A percentile compares a stretch with the other conserved stretches of the same genome.
These are phyloP conservation scores for Drosophila paracracens DNA, from an alignment of 2,888 invertebrate genomes.

Conservation along the genomic window DNA sequence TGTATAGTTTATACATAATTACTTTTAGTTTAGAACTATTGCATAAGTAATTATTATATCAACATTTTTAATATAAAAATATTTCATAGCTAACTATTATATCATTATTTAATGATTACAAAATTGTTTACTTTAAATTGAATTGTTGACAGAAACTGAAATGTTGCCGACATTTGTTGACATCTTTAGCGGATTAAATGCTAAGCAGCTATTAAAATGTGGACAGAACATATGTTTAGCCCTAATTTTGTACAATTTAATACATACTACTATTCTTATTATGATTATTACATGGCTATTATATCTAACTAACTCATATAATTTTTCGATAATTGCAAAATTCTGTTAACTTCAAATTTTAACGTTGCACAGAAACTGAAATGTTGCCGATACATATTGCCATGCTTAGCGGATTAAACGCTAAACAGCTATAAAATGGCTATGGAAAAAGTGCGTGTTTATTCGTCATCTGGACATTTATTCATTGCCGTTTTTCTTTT, in stretches of 20 bases:
- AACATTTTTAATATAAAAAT: not conserved
- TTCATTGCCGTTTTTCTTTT: slow-evolving; percentile 24
- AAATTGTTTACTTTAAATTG: not conserved
- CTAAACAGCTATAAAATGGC: slow-evolving; percentile 20
- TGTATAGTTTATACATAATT: not conserved
- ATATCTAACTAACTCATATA: not conserved
- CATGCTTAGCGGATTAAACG: slow-evolving; percentile 9
- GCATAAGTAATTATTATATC: no score
- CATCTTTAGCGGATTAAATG: not conserved
- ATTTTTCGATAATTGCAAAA: not conserved
- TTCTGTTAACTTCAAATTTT: not conserved
- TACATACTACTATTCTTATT: no score
- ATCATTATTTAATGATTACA: not conserved
- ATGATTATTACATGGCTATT: no score
- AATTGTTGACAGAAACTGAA: not conserved
- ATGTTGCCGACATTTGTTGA: not conserved
- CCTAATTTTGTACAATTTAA: no score
- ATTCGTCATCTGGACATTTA: slow-evolving; percentile 20
- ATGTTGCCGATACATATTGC: slow-evolving; percentile 27
- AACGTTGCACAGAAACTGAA: slow-evolving; percentile 16
- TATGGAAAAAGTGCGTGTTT: slow-evolving; percentile 38
- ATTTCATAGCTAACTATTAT: not conserved
- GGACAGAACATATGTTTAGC: not conserved
- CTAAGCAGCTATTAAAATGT: not conserved
- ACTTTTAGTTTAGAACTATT: not conserved